Base-by-base conservation (phyloP, 92 coral and sea anemone genomes). In the Porites lobata region DNA sequence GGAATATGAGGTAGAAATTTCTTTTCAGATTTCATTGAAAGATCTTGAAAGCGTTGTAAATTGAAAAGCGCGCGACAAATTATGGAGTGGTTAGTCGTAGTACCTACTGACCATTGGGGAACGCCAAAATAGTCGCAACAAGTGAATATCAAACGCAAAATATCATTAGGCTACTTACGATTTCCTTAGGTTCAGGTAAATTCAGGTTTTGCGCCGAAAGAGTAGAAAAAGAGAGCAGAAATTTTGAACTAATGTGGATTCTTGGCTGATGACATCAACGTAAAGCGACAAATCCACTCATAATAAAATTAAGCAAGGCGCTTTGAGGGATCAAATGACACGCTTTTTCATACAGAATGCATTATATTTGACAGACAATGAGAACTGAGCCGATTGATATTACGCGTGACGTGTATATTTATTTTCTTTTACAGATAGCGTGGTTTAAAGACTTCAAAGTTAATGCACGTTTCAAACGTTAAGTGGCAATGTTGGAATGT, bases 321-420 rank as follows among this genome's bases (percentile, higher is more conserved):
- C 58, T 59, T 59, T 2, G 15, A 24, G 85, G 78, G 77, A 82
- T 82, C 86, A 57, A 82, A 82, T 82, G 11, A 82, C 86, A 82
- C 53, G 86, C 72, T 20, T 62, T 62, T 18, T 18, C 61, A 81
- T 80, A 29, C 43, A 26, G 38, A 66, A 11, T 18, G 64, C 76
- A 54, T 47, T 76, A 20, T 54, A 61, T 69, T 64, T 82, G 86
- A 69, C 78, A 82, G 77, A 19, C 9, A 29, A n/a, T 7, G 71
- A 74, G 70, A 29, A 20, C 4, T n/a, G 21, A 29, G 15, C 68
- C 29, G 50, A 14, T 19, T 32, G 8, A 56, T 13, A 15, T 5
- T 38, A 38, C 47, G 47, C 29, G 7, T 24, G 68, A 32, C 78
- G 57, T 2, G 2, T 56, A 56, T 38, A 38, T 4, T 38, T 38